These are phyloP conservation scores for Poeciliopsis retropinna DNA, from an alignment of 2,113 vertebrate species.

Conservation along the genomic window DNA sequence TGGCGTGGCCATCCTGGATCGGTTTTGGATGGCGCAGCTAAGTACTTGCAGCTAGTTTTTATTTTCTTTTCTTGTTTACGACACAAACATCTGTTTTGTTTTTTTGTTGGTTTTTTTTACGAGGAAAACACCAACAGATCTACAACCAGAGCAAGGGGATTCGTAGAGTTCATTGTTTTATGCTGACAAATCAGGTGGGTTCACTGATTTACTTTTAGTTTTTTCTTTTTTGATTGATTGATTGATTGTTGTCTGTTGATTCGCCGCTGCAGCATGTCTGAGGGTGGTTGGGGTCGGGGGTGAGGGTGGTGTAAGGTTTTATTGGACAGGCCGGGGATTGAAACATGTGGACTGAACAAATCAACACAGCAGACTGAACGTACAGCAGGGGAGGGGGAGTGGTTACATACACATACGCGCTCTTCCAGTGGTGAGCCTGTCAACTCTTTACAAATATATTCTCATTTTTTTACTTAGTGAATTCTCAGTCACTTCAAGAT, in stretches of 20 bases:
- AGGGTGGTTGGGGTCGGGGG: neutral
- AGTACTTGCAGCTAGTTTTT: neutral
- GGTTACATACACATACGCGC: slow-evolving; percentile 25
- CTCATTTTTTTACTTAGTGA: slow-evolving; percentile 43
- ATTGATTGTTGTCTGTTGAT: too few species aligned
- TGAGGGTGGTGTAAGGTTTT: slow-evolving; percentile 11
- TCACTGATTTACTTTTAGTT: neutral
- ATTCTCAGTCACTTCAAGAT: slow-evolving; percentile 56
- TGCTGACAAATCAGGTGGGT: slow-evolving; percentile 30
- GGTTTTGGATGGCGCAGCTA: neutral
- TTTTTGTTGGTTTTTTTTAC: neutral
- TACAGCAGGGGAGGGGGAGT: slow-evolving; percentile 19
- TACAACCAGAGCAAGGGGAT: neutral
- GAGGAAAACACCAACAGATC: neutral
- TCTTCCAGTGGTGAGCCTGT: slow-evolving; percentile 61
- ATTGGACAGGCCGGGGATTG: slow-evolving; percentile 22
- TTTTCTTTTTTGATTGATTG: neutral
- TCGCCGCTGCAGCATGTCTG: slow-evolving; percentile 6
- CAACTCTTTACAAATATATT: slow-evolving; percentile 59
- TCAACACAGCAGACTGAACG: slow-evolving; percentile 39
- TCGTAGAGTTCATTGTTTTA: neutral
- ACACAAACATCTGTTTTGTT: neutral
- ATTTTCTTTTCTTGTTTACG: neutral
- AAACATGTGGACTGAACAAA: slow-evolving; percentile 2
- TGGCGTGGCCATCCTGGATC: neutral